Percentiles rank a stretch among this genome's conserved stretches.
phyloP scores from a whole-genome alignment of 2,888 invertebrate genomes.

The Mesorhabditis spiculigera region DNA sequence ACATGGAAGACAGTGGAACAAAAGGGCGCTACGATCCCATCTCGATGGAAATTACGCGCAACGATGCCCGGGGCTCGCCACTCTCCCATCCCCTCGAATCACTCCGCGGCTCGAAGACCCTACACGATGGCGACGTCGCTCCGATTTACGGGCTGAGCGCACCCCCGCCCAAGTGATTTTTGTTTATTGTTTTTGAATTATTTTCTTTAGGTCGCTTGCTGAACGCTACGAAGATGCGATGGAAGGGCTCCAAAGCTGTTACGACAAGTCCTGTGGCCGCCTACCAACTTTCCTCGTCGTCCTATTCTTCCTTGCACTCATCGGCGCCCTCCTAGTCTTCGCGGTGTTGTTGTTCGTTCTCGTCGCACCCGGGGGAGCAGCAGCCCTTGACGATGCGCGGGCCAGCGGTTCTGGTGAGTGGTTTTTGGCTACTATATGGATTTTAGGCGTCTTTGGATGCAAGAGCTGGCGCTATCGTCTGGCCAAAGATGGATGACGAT shows the following conservation, averaged over 20 bases:
- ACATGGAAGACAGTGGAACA: not conserved
- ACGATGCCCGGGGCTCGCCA: not conserved
- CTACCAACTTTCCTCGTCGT: not conserved
- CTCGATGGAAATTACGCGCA: conserved; percentile 4
- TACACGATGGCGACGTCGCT: not conserved
- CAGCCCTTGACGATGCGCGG: not conserved
- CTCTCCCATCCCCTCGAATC: not conserved
- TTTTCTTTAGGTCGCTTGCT: not conserved
- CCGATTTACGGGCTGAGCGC: not conserved
- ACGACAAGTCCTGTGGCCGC: not conserved
- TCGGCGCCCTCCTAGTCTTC: not conserved
- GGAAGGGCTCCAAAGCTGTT: not conserved
- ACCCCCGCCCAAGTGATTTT: not conserved
- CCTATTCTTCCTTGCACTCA: not conserved
- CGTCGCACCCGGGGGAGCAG: not conserved
- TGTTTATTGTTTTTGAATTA: not conserved
- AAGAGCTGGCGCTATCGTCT: not conserved
- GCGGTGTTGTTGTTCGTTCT: not conserved
- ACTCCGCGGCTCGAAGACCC: no score
- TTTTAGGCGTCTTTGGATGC: not conserved
- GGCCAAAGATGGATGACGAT: not conserved
- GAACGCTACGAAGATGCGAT: not conserved
- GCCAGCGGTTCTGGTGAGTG: not conserved
- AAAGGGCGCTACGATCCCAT: conserved; percentile 3
- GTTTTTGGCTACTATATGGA: not conserved